Evolutionary conservation across 2,113 vertebrate species (phyloP).

Genomic region (Cricetomys ansorgei): DNA sequence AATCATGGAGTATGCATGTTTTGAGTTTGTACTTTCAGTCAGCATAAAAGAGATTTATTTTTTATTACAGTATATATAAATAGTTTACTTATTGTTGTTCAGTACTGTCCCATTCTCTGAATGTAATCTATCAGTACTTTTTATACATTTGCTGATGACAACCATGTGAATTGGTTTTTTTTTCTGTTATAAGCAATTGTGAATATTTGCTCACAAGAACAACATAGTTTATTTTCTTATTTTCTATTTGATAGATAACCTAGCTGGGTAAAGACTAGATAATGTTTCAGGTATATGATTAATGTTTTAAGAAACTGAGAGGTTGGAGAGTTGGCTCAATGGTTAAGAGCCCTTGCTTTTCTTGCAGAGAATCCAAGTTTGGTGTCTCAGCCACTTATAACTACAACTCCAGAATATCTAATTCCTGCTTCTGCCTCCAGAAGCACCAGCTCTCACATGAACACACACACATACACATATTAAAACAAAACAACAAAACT

Average conservation of each 20-base stretch:
- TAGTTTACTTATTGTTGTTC: background rate
- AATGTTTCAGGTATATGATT: background rate
- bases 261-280: background rate
- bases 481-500: background rate
- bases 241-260: background rate
- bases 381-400: background rate
- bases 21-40: background rate
- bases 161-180: background rate
- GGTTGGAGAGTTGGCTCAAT: background rate
- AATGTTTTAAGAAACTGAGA: background rate
- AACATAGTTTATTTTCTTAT: background rate
- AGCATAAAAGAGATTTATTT: constrained; percentile 13
- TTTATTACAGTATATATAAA: background rate
- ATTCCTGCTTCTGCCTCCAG: background rate
- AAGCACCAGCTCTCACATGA: background rate
- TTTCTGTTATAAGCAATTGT: background rate
- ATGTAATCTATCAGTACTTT: background rate
- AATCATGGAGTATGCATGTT: background rate
- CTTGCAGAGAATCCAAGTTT: no score
- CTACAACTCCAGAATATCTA: rapidly evolving
- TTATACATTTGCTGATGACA: background rate
- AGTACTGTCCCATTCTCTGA: background rate
- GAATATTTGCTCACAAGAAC: background rate
- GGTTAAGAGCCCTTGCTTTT: background rate
- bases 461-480: background rate